Evolutionary conservation across 2,797 vertebrate genomes (phyloP), one percentile per base, ranked within the genome.

Genomic region (Pseudochaenichthys georgianus): DNA sequence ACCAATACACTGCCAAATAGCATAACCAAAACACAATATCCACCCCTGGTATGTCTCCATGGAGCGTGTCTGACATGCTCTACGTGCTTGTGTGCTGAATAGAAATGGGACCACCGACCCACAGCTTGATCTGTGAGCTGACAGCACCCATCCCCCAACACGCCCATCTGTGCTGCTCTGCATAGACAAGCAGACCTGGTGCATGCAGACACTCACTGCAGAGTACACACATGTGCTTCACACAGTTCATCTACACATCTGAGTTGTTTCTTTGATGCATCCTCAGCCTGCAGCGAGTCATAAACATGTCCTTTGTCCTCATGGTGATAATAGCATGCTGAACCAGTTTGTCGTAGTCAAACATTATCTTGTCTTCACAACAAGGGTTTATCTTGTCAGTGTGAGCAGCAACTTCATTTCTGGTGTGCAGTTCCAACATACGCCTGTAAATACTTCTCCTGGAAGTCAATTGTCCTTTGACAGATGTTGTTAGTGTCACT

Each of bases 141-240:
- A 93, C 93, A 93, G 89, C 87, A 82, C 92, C 92, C 93, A 90
- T 93, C 92, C 93, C 91, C 93, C 92, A 67, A 83, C 82, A 86
- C 81, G 77, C 88, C 93, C 92, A 94, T 93, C 93, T 93, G 92
- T 87, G 91, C 88, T 61, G 78, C 87, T 90, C 88, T 89, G 92
- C 92, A 92, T 87, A 87, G 87, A 47, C 81, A 91, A 91, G 87
- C 83, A 87, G 88, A 69, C 72, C 38, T 21, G 51, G 62, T 81
- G 83, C 88, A 86, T 82, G 87, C 77, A 87, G 63, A 61, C n/a
- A 59, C 75, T 74, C 58, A 31, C 42, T 70, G 72, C 84, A 85
- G 52, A 55, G 21, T 15, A 74, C 68, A 73, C 82, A 79, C 78
- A 73, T 70, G 80, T 75, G 85, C 79, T 80, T 77, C 60, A 64